Base-by-base conservation (phyloP, 2,888 invertebrate species). In the Fissipunctia ypsillon region DNA sequence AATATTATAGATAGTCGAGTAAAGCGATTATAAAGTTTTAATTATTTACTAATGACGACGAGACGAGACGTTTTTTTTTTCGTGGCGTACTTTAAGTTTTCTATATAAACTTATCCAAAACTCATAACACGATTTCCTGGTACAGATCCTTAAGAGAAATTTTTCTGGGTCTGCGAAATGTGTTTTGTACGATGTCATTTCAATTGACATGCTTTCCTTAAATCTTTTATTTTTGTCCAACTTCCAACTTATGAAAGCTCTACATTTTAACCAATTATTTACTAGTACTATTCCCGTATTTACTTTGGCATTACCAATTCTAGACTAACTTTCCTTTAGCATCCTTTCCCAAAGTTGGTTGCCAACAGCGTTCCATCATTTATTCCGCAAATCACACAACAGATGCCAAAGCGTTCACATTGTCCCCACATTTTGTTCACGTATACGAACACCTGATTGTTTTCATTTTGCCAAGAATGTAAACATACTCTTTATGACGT, bases 291-390 rank as follows among this genome's bases (percentile, higher is more conserved):
- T 19, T 57, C 10, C 14, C 4, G 12, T 28, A 16, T 48, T 31
- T 60, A 52, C 5, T 60, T 31, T 48, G 48, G 22, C 48, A n/a
- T n/a, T 61, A 31, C 22, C 69, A 54, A 41, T 19, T 35, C 31
- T 60, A 65, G 31, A 35, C 28, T 31, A 35, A 69, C 73, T 82
- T 80, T 81, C 69, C 35, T 41, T 69, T 52, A 38, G n/a, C 43
- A 45, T 52, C 59, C 57, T 66, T 67, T 63, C 25, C 66, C 31
- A 56, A 57, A 59, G 64, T 28, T 19, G 19, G 12, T 28, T 60
- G 80, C 82, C 81, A 72, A 64, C 71, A 73, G 73, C 73, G 80
- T 77, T 73, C 80, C 60, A 69, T 83, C 69, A 77, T 60, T 69
- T 73, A 76, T 71, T 56, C 76, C 25, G 54, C 63, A 68, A 67